Percentiles rank a stretch among this genome's conserved stretches.
These are phyloP conservation scores for Aphelinus certus DNA, from an alignment of 1,140 invertebrate species.

Conservation along the genomic window DNA sequence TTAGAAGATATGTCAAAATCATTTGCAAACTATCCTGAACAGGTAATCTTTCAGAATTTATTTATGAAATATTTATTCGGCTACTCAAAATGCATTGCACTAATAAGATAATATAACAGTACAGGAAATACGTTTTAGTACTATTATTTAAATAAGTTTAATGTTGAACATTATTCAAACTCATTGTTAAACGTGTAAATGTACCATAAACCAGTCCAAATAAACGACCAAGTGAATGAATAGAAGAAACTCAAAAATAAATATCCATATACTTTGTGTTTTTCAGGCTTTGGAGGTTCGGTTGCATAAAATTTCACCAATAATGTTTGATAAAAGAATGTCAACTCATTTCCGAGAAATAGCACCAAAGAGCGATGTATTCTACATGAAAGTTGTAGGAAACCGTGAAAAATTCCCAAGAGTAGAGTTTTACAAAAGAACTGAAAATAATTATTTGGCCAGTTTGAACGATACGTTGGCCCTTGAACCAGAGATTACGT, in stretches of 20 bases:
- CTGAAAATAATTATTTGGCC: slow-evolving; percentile 67
- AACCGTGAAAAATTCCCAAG: slow-evolving; percentile 47
- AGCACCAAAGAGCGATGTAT: slow-evolving; percentile 61
- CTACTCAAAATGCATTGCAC: too few species aligned
- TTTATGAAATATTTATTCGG: too few species aligned
- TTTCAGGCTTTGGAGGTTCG: slow-evolving; percentile 67
- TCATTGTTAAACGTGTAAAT: too few species aligned
- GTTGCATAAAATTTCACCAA: slow-evolving; percentile 63
- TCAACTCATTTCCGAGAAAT: slow-evolving; percentile 61
- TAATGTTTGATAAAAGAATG: slow-evolving; percentile 59
- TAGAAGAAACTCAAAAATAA: too few species aligned
- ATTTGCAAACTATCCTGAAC: slow-evolving; percentile 41
- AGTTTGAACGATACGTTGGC: slow-evolving; percentile 71
- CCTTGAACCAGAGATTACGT: slow-evolving; percentile 56
- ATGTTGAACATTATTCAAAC: slow-evolving; percentile 4
- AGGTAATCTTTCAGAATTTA: slow-evolving; percentile 37
- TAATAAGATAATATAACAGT: too few species aligned
- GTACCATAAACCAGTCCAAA: too few species aligned
- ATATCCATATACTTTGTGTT: slow-evolving; percentile 1
- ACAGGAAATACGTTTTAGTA: neutral
- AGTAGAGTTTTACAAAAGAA: slow-evolving; percentile 72
- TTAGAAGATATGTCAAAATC: slow-evolving; percentile 55
- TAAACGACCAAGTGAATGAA: too few species aligned
- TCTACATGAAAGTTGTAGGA: slow-evolving; percentile 58
- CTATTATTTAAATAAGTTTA: neutral